Base-by-base conservation (phyloP, 1,140 invertebrate genomes). In the Saccostrea cuccullata region DNA sequence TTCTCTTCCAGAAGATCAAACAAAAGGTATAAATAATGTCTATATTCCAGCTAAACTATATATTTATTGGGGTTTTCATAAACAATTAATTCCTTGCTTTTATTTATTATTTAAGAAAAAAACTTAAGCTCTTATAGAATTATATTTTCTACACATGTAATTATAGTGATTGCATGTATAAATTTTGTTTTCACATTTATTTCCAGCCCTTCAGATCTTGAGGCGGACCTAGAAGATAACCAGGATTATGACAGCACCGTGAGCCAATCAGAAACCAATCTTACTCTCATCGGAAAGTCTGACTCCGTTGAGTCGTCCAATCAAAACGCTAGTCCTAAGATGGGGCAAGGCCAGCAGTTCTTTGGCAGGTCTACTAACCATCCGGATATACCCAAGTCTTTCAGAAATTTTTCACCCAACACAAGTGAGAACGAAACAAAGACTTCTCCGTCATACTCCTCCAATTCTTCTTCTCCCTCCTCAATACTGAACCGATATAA, bases 151-250 rank as follows among this genome's bases (percentile, higher is more conserved):
- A 47, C n/a, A n/a, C n/a, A n/a, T n/a, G n/a, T n/a, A n/a, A n/a
- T 47, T 47, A 47, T 47, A 47, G 1, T 47, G 47, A 47, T 47
- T 47, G 47, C 5, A 47, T 36, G 47, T 9, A 47, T 36, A 36
- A 36, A 36, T 47, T 47, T 3, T 47, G 47, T 47, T 5, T 47
- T 86, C 9, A 88, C 88, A 85, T 87, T 56, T 89, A 11, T 83
- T 93, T 94, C 30, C 89, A 95, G 96, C 93, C 96, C 96, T 82
- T 96, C 96, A 87, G 96, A 96, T 93, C 93, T 96, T 56, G 96
- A 96, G 90, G 96, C 96, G 55, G 96, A 96, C 91, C 95, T 96
- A 89, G 96, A 96, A 92, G 96, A 96, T 91, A 96, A 96, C 92
- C 94, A 95, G 90, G 95, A 96, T 90, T 95, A 95, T 90, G 94